Conservation (phyloP, 2,888 invertebrate genomes). For the Cephus pygmeus region DNA sequence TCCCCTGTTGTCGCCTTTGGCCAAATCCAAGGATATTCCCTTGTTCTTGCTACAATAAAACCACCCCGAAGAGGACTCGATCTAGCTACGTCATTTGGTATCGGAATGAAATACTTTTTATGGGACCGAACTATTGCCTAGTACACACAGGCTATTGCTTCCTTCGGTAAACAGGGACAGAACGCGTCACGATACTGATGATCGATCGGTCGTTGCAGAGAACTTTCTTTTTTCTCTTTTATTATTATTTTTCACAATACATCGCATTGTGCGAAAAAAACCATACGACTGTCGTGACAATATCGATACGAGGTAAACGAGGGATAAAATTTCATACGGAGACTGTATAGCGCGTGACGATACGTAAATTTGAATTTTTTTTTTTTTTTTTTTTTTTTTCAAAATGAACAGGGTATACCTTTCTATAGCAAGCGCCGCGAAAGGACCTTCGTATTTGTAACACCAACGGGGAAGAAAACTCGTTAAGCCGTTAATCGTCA, state of each 20-base stretch:
- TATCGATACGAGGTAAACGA: slow-evolving; percentile 28
- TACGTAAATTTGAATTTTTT: neutral
- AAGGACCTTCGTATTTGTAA: neutral
- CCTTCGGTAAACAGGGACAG: neutral
- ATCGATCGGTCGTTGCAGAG: neutral
- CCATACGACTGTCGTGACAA: slow-evolving; percentile 15
- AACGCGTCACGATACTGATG: neutral
- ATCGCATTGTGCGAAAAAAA: neutral
- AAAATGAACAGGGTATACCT: neutral
- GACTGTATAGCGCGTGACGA: neutral
- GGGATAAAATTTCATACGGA: slow-evolving; percentile 25
- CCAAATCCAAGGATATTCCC: neutral
- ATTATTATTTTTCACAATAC: slow-evolving; percentile 10
- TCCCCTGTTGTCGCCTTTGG: neutral
- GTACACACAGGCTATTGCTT: neutral
- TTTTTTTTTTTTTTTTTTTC: neutral
- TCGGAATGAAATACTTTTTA: too few species aligned
- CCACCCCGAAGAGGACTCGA: neutral
- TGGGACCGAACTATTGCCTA: too few species aligned
- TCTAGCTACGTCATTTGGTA: too few species aligned
- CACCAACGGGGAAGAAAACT: neutral
- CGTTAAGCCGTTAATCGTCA: neutral
- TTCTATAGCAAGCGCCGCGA: neutral
- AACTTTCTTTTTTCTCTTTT: neutral
- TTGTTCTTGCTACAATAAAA: neutral